These are phyloP conservation scores for Cepaea hortensis DNA, from an alignment of 2,888 invertebrate species.

Conservation along the genomic window DNA sequence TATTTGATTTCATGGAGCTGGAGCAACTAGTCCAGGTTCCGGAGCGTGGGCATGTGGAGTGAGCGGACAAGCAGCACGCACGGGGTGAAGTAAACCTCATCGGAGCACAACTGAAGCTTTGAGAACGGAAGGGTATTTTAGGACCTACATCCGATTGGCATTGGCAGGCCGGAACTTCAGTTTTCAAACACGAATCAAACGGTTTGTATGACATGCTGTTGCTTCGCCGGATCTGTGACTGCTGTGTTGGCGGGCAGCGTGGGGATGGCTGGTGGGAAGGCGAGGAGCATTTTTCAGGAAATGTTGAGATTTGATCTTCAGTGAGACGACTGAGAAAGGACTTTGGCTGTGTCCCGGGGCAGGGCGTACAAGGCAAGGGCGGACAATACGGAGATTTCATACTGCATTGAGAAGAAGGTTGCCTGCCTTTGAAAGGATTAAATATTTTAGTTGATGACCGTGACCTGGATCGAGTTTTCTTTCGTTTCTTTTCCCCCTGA, in stretches of 20 bases:
- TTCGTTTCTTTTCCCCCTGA: neutral
- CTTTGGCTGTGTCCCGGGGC: neutral
- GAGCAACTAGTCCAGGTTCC: neutral
- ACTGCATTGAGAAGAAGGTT: neutral
- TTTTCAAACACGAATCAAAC: neutral
- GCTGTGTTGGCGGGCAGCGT: too few species aligned
- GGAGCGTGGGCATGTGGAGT: neutral
- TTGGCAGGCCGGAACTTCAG: neutral
- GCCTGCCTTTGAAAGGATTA: conserved; percentile 11
- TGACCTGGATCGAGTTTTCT: neutral
- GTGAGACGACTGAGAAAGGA: neutral
- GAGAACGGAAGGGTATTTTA: conserved; percentile 17
- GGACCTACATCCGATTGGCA: neutral
- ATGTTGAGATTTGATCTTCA: neutral
- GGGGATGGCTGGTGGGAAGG: neutral
- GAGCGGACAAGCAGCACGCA: neutral
- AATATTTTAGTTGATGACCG: conserved; percentile 27
- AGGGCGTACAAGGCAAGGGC: neutral
- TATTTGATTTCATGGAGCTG: conserved; percentile 11
- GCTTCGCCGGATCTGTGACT: neutral
- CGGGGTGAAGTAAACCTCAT: neutral
- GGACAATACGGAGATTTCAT: neutral
- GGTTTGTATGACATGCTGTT: conserved; percentile 6
- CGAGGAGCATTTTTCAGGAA: neutral
- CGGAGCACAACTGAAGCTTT: conserved; percentile 10